Base-by-base conservation (phyloP, 2,113 vertebrate species). In the Hypocryptadius cinnamomeus region DNA sequence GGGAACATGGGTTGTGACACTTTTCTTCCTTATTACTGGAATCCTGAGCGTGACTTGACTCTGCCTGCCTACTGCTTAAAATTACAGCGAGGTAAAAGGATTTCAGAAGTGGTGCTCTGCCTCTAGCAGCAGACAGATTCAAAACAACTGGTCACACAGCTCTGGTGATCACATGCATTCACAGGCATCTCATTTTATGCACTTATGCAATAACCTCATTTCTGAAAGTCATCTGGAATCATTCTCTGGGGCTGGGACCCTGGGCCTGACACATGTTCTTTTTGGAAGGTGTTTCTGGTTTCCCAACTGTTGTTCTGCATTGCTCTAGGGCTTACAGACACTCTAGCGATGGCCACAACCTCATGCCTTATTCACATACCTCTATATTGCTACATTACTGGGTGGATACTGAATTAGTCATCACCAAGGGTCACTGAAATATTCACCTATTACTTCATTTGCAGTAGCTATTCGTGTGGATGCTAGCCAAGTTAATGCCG, bases 341-440 rank as follows among this genome's bases (percentile, higher is more conserved):
- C 64, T 66, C 66, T 5, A 88, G 56, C 0, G 0, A 74, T 0
- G 19, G 85, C 90, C 83, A 56, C 47, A 85, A 28, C 44, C 78
- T 85, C 77, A 54, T 20, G 59, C 37, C 71, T 81, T 60, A 51
- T 85, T 76, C 93, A 44, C 80, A 70, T 91, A 91, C 74, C 61
- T 92, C 88, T 77, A 79, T 56, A 94, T 87, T 94, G 71, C 71
- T 63, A 44, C 89, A 79, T 85, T 85, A 83, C 87, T 94, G 94
- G 94, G 94, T 91, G 94, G 93, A 96, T 87, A 79, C 89, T 42
- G 78, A 79, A 93, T 94, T 93, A 94, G 66, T 95, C 90, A 96
- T 74, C 56, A 93, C 15, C 45, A 87, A 13, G 73, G 93, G 89
- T 93, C 91, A 89, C 70, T 40, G 90, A 94, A 94, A 87, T 79